Evolutionary conservation across 2,113 vertebrate species (phyloP), one percentile per base, ranked within the genome.

Genomic region (Thunnus maccoyii): DNA sequence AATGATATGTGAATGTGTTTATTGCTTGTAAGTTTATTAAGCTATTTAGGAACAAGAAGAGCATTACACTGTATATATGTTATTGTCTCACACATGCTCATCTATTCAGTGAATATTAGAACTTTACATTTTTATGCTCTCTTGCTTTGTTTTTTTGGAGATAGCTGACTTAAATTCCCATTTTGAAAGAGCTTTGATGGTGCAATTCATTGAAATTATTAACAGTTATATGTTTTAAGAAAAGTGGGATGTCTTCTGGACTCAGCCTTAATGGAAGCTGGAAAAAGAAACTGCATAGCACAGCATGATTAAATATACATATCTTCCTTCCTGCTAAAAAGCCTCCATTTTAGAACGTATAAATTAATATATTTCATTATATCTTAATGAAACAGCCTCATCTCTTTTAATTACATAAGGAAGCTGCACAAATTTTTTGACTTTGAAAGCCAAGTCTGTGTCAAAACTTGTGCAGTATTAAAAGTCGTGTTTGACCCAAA

Each of bases 321-420:
- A 60, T 81, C 27, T 61, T 46, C 25, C 20, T 72, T 80, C 57
- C 57, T 65, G 25, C 86, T 70, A 64, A 47, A 79, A 14, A 76
- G 44, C 57, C 22, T 69, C 89, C 44, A 89, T 80, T 90, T 80
- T 56, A 75, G 36, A 75, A 64, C 64, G 74, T 77, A 63, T 71
- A 60, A 79, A 89, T 91, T 25, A 80, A 89, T 81, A 80, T 44
- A 86, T 90, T 88, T 76, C 80, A 93, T 91, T 82, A 91, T 72
- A 86, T 74, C 67, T 71, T 75, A 62, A 90, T 80, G 84, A 85
- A 83, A 67, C 30, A 20, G 22, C 18, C 32, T 74, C 61, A 84
- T 89, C 66, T 63, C 5, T 56, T 91, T 87, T 88, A 88, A 90
- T 88, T 82, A 74, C 60, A 56, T 15, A 58, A 70, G 60, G 50